A percentile compares a stretch with the other conserved stretches of the same genome.
phyloP scores from a whole-genome alignment of 2,797 vertebrate species.

The Synaphobranchus kaupii region DNA sequence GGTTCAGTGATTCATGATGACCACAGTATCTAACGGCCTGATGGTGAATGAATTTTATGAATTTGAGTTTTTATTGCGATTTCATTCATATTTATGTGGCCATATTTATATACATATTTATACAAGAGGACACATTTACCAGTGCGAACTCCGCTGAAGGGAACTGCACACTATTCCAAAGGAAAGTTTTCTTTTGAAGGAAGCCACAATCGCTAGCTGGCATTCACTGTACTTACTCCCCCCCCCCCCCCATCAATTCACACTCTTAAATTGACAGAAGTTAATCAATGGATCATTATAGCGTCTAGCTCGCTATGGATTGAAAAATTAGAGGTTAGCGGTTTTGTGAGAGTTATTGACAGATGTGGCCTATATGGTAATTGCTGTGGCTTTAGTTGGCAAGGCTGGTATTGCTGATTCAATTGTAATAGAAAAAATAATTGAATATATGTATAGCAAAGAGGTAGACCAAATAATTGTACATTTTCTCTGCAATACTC shows the following conservation, averaged over 20 bases:
- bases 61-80: background rate
- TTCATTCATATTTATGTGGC: background rate
- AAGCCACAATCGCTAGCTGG: background rate
- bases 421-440: background rate
- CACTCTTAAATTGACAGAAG: background rate
- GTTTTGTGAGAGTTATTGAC: background rate
- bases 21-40: background rate
- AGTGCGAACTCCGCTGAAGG: background rate
- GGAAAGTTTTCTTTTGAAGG: background rate
- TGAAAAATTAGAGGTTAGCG: background rate
- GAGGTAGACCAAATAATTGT: background rate
- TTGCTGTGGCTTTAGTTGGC: background rate
- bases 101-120: no score
- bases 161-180: background rate
- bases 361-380: background rate
- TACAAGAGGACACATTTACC: background rate
- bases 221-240: background rate
- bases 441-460: background rate
- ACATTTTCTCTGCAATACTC: background rate
- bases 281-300: conserved; percentile 7
- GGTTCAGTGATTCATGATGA: background rate
- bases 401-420: background rate
- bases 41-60: background rate
- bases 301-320: background rate
- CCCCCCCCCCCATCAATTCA: background rate